Conservation (phyloP, 2,888 invertebrate genomes). For the Chrysina gloriosa region DNA sequence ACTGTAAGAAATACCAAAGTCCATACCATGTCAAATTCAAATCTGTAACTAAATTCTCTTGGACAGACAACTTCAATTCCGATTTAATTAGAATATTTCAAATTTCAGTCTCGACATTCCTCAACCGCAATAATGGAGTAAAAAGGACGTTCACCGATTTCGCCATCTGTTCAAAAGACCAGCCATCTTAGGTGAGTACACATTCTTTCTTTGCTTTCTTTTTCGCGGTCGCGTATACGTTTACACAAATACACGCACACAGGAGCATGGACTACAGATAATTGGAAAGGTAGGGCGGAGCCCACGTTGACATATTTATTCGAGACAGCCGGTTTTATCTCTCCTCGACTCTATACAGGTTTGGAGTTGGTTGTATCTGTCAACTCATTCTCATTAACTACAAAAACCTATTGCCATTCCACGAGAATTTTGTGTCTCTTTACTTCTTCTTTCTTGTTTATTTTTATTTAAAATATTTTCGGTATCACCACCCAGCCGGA, state of each 20-base stretch:
- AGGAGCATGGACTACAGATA: constrained; percentile 47
- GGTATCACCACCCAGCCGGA: no score
- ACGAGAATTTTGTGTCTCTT: constrained; percentile 40
- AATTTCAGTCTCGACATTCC: constrained; percentile 53
- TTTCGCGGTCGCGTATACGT: constrained; percentile 52
- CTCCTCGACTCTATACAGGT: constrained; percentile 50
- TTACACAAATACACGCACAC: constrained; percentile 31
- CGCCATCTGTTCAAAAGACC: constrained; percentile 57
- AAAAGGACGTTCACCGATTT: constrained; percentile 59
- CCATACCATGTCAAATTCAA: no score
- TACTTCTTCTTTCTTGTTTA: constrained; percentile 38
- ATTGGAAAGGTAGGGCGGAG: constrained; percentile 61
- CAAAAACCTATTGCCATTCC: constrained; percentile 37
- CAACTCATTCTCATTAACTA: constrained; percentile 59
- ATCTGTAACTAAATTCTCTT: no score
- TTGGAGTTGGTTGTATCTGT: constrained; percentile 55
- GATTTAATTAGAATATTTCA: constrained; percentile 44
- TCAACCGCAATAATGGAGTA: constrained; percentile 56
- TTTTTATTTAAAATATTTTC: no score
- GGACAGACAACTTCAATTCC: no score
- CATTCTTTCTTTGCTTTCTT: constrained; percentile 52
- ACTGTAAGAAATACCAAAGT: no score
- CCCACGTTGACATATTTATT: constrained; percentile 64
- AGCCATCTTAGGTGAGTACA: constrained; percentile 63
- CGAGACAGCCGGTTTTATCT: constrained; percentile 58